Evolutionary conservation across 2,113 vertebrate genomes (phyloP), one percentile per base, ranked within the genome.

Genomic region (Dasyornis broadbenti): DNA sequence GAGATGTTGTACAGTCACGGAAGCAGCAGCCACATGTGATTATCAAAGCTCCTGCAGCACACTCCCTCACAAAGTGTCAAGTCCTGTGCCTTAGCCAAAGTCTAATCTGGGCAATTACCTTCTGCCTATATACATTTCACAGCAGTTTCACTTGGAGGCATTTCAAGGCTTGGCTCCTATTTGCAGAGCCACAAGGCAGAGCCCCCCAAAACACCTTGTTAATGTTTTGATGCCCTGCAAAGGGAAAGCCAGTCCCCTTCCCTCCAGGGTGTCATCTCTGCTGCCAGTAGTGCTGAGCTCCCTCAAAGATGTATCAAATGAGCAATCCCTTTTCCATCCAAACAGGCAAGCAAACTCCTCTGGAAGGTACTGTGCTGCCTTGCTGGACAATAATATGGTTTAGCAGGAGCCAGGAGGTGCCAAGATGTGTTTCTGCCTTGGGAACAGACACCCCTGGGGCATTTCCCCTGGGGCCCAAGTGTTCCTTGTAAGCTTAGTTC

Each of bases 11-110:
- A 21, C 76, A 61, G 57, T 13, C 37, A 7, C 3, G 3, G 88
- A 30, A 64, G 65, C 0, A 0, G 42, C 4, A 6, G 42, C 52
- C 6, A 0, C 0, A 0, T 17, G 69, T 1, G 2, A 61, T 53
- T 90, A 47, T 35, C 7, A 6, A 65, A 64, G 70, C 27, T 45
- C 11, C 60, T 47, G 52, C 0, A 1, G 49, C 49, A 33, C 70
- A 7, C 54, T 82, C n/a, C 49, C 33, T 89, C 47, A n/a, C 6
- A 2, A 88, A 40, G 44, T 24, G 56, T 52, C 89, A 31, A 33
- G 35, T 47, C 56, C 86, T 84, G 69, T 22, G 22, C 73, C 37
- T 69, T 78, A 47, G 78, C 86, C 95, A 85, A 66, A 73, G 60
- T 59, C 82, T 88, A 52, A 77, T 81, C 85, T 71, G 65, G 68